Base-by-base conservation (phyloP, 2,888 invertebrate species). In the Eueremaeus valkanovi region DNA sequence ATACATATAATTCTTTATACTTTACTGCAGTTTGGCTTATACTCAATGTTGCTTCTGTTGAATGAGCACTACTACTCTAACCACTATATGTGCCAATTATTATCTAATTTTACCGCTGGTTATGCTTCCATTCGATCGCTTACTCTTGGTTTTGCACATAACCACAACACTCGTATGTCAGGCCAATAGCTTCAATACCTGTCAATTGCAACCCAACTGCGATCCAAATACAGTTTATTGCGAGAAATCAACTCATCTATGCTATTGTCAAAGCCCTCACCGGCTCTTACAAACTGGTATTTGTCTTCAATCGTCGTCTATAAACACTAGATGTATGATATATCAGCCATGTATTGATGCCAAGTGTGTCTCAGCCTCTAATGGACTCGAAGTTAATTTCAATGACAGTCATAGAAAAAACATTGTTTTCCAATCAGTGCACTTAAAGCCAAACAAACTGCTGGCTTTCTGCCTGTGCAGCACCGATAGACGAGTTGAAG, bases 301-400 rank as follows among this genome's bases (percentile, higher is more conserved):
- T 66, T 66, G 63, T 31, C 63, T 66, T 66, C 63, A 66, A n/a
- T 36, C 36, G 8, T 33, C 63, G 8, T n/a, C 1, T 36, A 36
- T 66, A n/a, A 66, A 66, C 63, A 36, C 63, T 2, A 36, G 63
- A 55, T 55, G 55, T 55, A 21, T 55, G 27, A 24, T 55, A 55
- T 55, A 55, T 24, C 21, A 55, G 55, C 55, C 55, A 8, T 55
- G 55, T 27, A 3, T 55, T 3, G 18, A 55, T 5, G 55, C 24
- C 55, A 55, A 55, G 55, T 55, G 55, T 24, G 18, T 58, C 18
- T 36, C 36, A 6, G 36, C 29, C n/a, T 27, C 63, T 36, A 36
- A 66, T 36, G 36, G 24, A n/a, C 16, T n/a, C 9, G 36, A 66
- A 36, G 36, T 66, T 21, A 36, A 66, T 21, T 66, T 66, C 21